Evolutionary conservation across 2,797 vertebrate species (phyloP).

Genomic region (Menidia menidia): DNA sequence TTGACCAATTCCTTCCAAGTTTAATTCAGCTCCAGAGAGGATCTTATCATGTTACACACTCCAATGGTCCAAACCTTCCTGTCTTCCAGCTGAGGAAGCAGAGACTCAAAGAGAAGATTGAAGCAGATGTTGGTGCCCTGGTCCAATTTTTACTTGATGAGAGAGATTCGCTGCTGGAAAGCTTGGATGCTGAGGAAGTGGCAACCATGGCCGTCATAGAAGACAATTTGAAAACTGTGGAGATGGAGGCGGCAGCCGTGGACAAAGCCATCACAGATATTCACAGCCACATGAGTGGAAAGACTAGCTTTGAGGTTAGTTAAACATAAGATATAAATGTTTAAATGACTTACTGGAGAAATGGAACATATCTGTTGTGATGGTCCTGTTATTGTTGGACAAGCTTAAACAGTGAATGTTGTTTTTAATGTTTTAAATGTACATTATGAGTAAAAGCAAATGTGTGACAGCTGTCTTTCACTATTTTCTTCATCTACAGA

Average conservation of each 20-base stretch:
- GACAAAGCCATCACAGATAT: conserved; percentile 79
- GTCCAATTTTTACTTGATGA: conserved; percentile 86
- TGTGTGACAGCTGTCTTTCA: not conserved
- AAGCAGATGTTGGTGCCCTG: conserved; percentile 81
- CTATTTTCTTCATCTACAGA: conserved; percentile 50
- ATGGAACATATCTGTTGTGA: no score
- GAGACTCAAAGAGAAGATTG: conserved; percentile 84
- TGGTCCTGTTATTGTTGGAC: no score
- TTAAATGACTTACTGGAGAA: no score
- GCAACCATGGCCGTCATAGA: conserved; percentile 75
- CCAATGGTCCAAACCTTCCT: not conserved
- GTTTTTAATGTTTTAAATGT: no score
- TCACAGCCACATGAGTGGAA: conserved; percentile 73
- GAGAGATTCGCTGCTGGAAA: conserved; percentile 82
- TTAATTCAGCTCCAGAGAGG: no score
- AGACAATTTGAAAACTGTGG: conserved; percentile 78
- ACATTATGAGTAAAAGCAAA: not conserved
- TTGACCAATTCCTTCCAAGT: no score
- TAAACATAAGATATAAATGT: no score
- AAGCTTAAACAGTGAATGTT: no score
- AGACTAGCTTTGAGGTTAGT: conserved; percentile 80
- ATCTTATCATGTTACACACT: not conserved
- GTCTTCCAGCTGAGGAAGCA: conserved; percentile 77
- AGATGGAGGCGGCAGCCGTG: conserved; percentile 65
- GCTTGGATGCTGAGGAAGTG: conserved; percentile 79